Base-by-base conservation (phyloP, 2,797 vertebrate genomes). In the Triplophysa bombifrons region DNA sequence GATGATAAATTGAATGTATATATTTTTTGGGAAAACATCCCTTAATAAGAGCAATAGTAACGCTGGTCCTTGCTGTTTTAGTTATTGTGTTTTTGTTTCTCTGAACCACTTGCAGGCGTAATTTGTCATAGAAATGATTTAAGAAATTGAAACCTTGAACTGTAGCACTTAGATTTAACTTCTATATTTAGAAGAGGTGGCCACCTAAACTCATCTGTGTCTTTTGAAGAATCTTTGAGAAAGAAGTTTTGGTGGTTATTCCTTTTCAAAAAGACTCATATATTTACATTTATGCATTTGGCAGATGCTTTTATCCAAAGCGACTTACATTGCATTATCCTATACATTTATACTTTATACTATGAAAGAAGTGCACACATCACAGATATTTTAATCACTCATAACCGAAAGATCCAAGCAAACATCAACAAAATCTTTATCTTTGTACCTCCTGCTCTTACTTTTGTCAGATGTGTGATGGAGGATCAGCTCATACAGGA, bases 161-260 rank as follows among this genome's bases (percentile, higher is more conserved):
- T 75, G 71, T 81, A 63, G 74, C 44, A 68, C 71, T 22, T 56
- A 74, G 71, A 58, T 75, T 69, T 30, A 69, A 64, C 58, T 51
- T 68, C 60, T 69, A 68, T 76, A 56, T 78, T 78, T 46, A 63
- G 80, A 72, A 72, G 53, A 69, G 51, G 30, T 58, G 60, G 4
- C 78, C 72, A 51, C 30, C 38, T 51, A 67, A 81, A 74, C 74
- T 51, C 53, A 63, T 78, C 70, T 76, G 56, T 34, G 66, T 67
- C 20, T 60, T 83, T 65, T 30, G 51, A 82, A 48, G 53, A 78
- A 19, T 78, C 20, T 22, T 53, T 72, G 53, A 30, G 76, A 55
- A 64, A 46, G 2, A 27, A 2, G 7, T n/a, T 48, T 50, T 74
- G 0, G 25, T 27, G 46, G 30, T 38, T 61, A 22, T 78, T 81